Conservation (phyloP, 2,888 invertebrate species). For the Cerastoderma edule region DNA sequence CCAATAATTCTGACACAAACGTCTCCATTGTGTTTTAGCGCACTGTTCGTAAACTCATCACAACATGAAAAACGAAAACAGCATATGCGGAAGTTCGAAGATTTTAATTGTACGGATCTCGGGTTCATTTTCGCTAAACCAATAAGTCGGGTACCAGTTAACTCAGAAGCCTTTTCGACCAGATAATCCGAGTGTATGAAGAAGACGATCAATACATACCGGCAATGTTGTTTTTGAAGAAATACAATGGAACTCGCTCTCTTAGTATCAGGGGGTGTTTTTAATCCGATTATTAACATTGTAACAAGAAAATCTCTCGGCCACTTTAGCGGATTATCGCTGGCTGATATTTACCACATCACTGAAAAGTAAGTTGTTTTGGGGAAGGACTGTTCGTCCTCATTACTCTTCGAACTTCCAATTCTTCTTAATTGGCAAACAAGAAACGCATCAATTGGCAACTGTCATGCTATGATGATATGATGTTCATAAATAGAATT, state of each 20-base stretch:
- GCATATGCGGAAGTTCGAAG: constrained; percentile 1
- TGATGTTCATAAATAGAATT: too few relatives aligned
- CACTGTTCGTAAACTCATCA: not conserved
- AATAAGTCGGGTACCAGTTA: not conserved
- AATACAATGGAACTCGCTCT: constrained; percentile 22
- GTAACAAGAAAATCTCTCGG: not conserved
- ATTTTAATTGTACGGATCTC: not conserved
- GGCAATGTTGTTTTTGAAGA: too few relatives aligned
- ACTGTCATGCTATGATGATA: too few relatives aligned
- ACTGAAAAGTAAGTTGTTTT: constrained; percentile 45
- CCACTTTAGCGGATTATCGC: not conserved
- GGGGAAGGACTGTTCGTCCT: not conserved
- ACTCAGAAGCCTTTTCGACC: too few relatives aligned
- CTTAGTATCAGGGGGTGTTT: constrained; percentile 23
- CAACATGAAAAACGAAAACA: constrained; percentile 2
- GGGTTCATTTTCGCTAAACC: not conserved
- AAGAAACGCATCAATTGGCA: too few relatives aligned
- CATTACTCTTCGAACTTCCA: not conserved
- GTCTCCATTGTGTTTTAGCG: constrained; percentile 18
- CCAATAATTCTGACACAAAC: constrained; percentile 26
- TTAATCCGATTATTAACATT: constrained; percentile 27
- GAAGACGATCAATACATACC: too few relatives aligned
- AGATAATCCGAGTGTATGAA: too few relatives aligned
- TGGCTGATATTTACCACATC: constrained; percentile 43
- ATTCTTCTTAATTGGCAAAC: too few relatives aligned